phyloP scores from a whole-genome alignment of 2,888 invertebrate genomes.

The Noctua fimbriata region DNA sequence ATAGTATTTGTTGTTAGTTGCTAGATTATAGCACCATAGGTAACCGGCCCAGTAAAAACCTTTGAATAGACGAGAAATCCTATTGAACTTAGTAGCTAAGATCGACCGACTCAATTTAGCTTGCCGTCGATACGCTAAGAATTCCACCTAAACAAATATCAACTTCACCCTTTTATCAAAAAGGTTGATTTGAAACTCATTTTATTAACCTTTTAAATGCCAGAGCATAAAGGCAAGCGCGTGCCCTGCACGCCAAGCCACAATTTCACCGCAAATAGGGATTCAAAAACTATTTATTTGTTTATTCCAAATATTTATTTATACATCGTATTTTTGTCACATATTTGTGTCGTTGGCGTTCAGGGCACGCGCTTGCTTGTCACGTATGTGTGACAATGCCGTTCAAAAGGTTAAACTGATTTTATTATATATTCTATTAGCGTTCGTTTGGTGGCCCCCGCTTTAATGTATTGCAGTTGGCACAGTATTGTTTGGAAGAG shows the following conservation, averaged over 20 bases:
- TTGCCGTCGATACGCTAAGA: not conserved
- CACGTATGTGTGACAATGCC: too few relatives aligned
- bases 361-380: too few relatives aligned
- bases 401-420: too few relatives aligned
- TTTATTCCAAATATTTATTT: too few relatives aligned
- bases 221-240: too few relatives aligned
- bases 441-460: not conserved
- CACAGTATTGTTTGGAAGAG: not conserved
- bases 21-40: constrained; percentile 17
- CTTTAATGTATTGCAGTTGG: not conserved
- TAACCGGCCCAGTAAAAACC: not conserved
- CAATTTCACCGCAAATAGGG: too few relatives aligned
- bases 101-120: not conserved
- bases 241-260: too few relatives aligned
- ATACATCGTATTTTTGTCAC: too few relatives aligned
- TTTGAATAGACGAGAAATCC: not conserved
- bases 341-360: too few relatives aligned
- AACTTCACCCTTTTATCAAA: not conserved
- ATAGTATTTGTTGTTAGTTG: not conserved
- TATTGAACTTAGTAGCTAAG: not conserved
- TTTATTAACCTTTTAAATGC: too few relatives aligned
- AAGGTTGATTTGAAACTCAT: not conserved
- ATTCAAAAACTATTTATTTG: too few relatives aligned
- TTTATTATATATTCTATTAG: too few relatives aligned
- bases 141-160: not conserved